Percentiles rank a stretch among this genome's conserved stretches.
Evolutionary conservation across 2,888 invertebrate species (phyloP).

Genomic region (Pseudolycoriella hygida): DNA sequence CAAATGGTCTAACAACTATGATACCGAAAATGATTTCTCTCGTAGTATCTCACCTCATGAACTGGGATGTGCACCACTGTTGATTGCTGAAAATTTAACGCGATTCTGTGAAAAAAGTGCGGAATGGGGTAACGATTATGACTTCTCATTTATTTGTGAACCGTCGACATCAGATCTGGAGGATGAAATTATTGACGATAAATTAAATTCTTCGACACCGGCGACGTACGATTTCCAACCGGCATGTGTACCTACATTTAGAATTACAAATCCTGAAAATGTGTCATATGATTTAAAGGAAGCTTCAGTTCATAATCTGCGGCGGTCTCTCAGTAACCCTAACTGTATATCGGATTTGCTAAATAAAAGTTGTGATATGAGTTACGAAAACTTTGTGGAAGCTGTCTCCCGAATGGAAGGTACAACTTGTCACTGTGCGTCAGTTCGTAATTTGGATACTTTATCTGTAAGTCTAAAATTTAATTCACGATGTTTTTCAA

Average conservation of each 20-base stretch:
- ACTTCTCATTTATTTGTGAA: constrained; percentile 10
- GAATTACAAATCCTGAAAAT: constrained; percentile 21
- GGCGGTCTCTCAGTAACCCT: too few relatives aligned
- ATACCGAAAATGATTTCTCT: neutral
- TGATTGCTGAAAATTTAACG: constrained; percentile 1
- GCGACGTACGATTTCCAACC: constrained; percentile 19
- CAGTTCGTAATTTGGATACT: too few relatives aligned
- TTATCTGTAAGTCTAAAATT: too few relatives aligned
- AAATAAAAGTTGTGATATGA: too few relatives aligned
- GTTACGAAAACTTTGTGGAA: too few relatives aligned
- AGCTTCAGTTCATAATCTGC: too few relatives aligned
- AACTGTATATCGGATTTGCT: too few relatives aligned
- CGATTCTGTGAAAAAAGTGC: neutral
- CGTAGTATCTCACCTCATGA: neutral
- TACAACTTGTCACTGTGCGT: too few relatives aligned
- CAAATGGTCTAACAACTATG: neutral
- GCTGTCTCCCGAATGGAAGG: too few relatives aligned
- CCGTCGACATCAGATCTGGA: constrained; percentile 9
- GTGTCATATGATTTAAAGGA: too few relatives aligned
- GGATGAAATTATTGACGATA: constrained; percentile 19
- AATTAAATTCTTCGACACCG: constrained; percentile 17
- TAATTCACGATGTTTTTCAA: too few relatives aligned
- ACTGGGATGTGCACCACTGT: constrained; percentile 3
- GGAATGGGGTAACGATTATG: constrained; percentile 7
- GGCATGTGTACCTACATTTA: constrained; percentile 24